Evolutionary conservation across 2,113 vertebrate genomes (phyloP).

Genomic region (Equus przewalskii): DNA sequence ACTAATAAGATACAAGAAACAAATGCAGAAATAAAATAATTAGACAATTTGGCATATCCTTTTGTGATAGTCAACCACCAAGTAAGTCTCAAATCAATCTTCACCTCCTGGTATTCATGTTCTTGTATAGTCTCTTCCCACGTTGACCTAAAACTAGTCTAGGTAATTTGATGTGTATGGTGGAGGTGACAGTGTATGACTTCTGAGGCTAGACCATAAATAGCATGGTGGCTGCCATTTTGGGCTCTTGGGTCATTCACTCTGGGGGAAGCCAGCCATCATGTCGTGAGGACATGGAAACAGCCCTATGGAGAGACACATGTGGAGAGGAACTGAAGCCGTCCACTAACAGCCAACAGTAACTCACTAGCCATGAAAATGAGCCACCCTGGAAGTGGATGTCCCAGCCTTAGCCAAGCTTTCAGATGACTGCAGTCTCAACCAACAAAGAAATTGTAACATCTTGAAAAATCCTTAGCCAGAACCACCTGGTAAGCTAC

Average conservation of each 20-base stretch:
- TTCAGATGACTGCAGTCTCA: neutral
- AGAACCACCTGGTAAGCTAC: neutral
- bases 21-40: neutral
- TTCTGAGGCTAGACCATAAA: neutral
- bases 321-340: fast-evolving
- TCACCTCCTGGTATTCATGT: neutral
- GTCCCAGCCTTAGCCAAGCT: too few relatives aligned
- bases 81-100: neutral
- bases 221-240: neutral
- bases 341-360: neutral
- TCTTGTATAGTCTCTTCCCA: neutral
- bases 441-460: neutral
- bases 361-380: neutral
- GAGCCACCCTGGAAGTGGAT: fast-evolving
- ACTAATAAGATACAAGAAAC: neutral
- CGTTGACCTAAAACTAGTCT: neutral
- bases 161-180: neutral
- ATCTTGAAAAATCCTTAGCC: neutral
- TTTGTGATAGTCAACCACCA: neutral
- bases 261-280: neutral
- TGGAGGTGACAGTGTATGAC: neutral
- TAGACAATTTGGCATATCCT: neutral
- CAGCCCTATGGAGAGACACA: neutral
- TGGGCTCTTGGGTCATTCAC: neutral
- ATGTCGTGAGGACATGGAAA: neutral